A percentile compares a stretch with the other conserved stretches of the same genome.
Evolutionary conservation across 2,888 invertebrate species (phyloP).

Genomic region (Odiellus spinosus): DNA sequence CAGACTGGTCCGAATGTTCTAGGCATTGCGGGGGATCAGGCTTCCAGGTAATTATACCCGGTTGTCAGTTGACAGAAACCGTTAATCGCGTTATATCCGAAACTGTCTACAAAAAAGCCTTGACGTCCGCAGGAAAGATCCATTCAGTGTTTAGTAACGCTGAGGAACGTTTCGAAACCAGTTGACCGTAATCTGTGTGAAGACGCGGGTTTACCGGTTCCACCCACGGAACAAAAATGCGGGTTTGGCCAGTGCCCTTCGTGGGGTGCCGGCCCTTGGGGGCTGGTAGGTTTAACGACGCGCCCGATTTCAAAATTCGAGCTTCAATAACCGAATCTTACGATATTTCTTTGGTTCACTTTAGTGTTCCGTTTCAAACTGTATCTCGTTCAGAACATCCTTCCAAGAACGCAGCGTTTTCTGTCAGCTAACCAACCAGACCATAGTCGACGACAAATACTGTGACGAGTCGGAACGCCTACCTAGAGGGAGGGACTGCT

Average conservation of each 20-base stretch:
- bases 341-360: not conserved
- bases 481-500: slow-evolving; percentile 58
- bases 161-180: slow-evolving; percentile 39
- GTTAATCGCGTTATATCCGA: too few species aligned
- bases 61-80: not conserved
- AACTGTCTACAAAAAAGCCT: too few species aligned
- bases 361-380: slow-evolving; percentile 51
- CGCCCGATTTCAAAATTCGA: too few species aligned
- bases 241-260: slow-evolving; percentile 52
- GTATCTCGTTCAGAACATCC: slow-evolving; percentile 58
- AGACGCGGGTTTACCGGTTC: slow-evolving; percentile 45
- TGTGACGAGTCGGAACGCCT: slow-evolving; percentile 62
- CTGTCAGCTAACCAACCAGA: slow-evolving; percentile 39
- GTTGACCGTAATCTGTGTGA: slow-evolving; percentile 50
- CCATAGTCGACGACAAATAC: slow-evolving; percentile 36
- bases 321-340: not conserved
- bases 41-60: slow-evolving; percentile 34
- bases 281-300: slow-evolving; percentile 26
- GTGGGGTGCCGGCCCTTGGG: slow-evolving; percentile 56
- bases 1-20: slow-evolving; percentile 73
- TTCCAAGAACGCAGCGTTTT: slow-evolving; percentile 53
- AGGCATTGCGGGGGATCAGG: slow-evolving; percentile 65
- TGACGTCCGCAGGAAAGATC: slow-evolving; percentile 40
- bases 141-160: slow-evolving; percentile 51
- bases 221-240: slow-evolving; percentile 45